Base-by-base conservation (phyloP, 2,113 vertebrate genomes). In the Syngnathus typhle region DNA sequence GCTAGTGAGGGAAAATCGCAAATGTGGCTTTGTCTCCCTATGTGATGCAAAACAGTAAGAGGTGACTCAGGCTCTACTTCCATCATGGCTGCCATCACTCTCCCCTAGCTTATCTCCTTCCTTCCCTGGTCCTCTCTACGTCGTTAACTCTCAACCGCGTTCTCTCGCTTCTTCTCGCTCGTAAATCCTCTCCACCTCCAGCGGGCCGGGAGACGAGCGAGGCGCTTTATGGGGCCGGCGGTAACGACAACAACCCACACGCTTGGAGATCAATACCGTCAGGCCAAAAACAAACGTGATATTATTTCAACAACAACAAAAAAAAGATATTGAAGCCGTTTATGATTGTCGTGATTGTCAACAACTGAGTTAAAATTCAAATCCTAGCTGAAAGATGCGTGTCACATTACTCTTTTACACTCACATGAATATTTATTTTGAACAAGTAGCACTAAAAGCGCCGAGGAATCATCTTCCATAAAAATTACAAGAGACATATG, bases 221-320 rank as follows among this genome's bases (percentile, higher is more conserved):
- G 73, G 75, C 78, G 59, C 84, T 88, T 89, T 86, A 85, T 73
- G 84, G 87, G 80, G 71, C 66, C 72, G 65, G 77, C 27, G 76
- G 80, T 72, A 70, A 61, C 23, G 73, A 85, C 81, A 82, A 82
- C 71, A 76, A 80, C 73, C 77, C 75, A 72, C 72, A 70, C 76
- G 9, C 61, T 78, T 36, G 56, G 49, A 8, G 62, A 67, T 67
- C 74, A 70, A 69, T 67, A 71, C 60, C 44, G 71, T 80, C 77
- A 59, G 69, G 66, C 41, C 76, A 52, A 77, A 80, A 68, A 47
- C 67, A 80, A 79, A 80, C 64, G 27, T 75, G 66, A 81, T n/a
- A 72, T 71, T 64, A 82, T 79, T 79, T 54, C 60, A 39, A 43
- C 1, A 23, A 51, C 70, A 54, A 67, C 44, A 72, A 49, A 65